phyloP scores from a whole-genome alignment of 2,888 invertebrate genomes.

The Athalia cordata region DNA sequence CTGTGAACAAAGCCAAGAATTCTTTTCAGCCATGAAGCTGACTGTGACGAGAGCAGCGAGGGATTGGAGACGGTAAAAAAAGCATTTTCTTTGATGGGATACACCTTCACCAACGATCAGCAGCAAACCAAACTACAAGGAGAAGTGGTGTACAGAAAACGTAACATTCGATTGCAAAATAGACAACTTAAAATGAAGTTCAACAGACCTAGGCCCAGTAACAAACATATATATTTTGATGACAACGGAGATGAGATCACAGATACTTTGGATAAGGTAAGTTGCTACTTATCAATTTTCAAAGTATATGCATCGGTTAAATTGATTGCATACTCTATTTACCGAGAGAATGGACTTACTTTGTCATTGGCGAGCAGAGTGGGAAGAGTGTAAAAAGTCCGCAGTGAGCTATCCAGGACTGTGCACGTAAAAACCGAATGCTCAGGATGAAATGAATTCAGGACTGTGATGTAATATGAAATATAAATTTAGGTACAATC shows the following conservation, averaged over 20 bases:
- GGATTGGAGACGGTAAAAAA: slow-evolving; percentile 77
- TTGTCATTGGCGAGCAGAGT: no score
- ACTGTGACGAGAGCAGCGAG: slow-evolving; percentile 74
- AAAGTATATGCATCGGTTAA: no score
- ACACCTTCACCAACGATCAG: slow-evolving; percentile 64
- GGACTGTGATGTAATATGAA: no score
- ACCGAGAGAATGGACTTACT: no score
- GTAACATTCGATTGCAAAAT: slow-evolving; percentile 77
- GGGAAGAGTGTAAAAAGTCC: no score
- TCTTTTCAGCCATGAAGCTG: slow-evolving; percentile 76
- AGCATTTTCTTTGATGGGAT: slow-evolving; percentile 81
- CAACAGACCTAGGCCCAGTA: slow-evolving; percentile 72
- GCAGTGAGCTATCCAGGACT: no score
- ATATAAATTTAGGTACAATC: no score
- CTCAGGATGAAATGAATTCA: no score
- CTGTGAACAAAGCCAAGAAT: slow-evolving; percentile 45
- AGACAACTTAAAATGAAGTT: slow-evolving; percentile 75
- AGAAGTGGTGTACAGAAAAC: slow-evolving; percentile 80
- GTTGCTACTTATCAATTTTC: not conserved
- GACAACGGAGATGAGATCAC: slow-evolving; percentile 79
- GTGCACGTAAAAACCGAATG: no score
- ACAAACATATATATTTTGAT: slow-evolving; percentile 80
- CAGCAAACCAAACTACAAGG: slow-evolving; percentile 72
- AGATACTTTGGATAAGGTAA: slow-evolving; percentile 70
- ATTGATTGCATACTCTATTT: no score